A percentile compares a stretch with the other conserved stretches of the same genome.
phyloP scores from a whole-genome alignment of 2,888 invertebrate species.

The Masnerella sp. region DNA sequence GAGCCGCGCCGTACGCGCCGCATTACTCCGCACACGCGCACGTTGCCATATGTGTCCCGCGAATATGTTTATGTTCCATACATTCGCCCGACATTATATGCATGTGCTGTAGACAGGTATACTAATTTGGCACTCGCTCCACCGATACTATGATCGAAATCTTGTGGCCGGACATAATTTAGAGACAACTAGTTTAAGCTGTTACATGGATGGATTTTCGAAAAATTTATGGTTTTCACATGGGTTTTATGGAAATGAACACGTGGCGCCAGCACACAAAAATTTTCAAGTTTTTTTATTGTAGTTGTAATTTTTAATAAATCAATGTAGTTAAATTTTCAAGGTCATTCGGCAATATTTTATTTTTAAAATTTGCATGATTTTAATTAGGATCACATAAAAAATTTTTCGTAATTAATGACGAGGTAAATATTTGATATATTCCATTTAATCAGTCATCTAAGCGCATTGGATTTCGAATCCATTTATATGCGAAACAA shows the following conservation, averaged over 20 bases:
- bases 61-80: slow-evolving; percentile 46
- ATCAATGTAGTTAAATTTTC: no score
- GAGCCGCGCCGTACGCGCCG: slow-evolving; percentile 47
- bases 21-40: slow-evolving; percentile 60
- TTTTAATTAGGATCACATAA: no score
- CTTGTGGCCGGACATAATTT: slow-evolving; percentile 39
- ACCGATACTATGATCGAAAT: slow-evolving; percentile 45
- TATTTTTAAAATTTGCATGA: no score
- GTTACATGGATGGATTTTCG: background rate
- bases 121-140: slow-evolving; percentile 49
- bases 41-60: slow-evolving; percentile 48
- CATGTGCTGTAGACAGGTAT: slow-evolving; percentile 45
- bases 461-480: no score
- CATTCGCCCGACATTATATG: slow-evolving; percentile 32
- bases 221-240: background rate
- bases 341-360: no score
- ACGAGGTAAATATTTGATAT: no score
- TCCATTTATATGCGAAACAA: no score
- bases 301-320: no score
- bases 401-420: no score
- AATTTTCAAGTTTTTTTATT: no score
- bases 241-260: background rate
- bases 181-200: background rate
- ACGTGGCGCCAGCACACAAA: no score
- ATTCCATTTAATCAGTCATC: no score